Evolutionary conservation across 2,888 invertebrate species (phyloP).

Genomic region (Cremastinae sp.): DNA sequence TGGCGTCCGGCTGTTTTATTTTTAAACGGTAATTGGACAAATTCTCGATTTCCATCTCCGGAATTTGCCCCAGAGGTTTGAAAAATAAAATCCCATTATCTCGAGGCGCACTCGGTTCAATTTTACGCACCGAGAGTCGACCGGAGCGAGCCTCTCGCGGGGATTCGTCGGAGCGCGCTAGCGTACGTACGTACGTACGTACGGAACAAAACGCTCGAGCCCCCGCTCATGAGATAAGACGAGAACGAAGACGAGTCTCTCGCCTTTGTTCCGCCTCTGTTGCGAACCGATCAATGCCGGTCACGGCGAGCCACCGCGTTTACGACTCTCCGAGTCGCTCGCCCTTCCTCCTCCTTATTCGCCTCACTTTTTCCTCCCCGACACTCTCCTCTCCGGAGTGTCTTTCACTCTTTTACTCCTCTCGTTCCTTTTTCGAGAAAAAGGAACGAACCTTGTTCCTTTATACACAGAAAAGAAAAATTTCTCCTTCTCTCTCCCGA

Average conservation of each 20-base stretch:
- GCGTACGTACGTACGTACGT: constrained; percentile 1
- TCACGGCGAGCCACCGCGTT: constrained; percentile 63
- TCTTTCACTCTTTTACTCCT: neutral
- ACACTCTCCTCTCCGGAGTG: neutral
- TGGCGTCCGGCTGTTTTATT: no score
- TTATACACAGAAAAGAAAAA: no score
- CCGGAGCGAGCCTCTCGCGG: constrained; percentile 33
- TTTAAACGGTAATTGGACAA: neutral
- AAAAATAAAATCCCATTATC: constrained; percentile 14
- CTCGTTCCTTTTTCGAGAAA: neutral
- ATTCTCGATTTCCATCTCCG: neutral
- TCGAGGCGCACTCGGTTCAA: constrained; percentile 59
- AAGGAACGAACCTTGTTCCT: no score
- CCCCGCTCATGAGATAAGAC: constrained; percentile 62
- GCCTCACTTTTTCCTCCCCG: neutral
- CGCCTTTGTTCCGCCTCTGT: constrained; percentile 66
- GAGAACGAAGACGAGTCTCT: constrained; percentile 59
- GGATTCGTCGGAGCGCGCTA: neutral
- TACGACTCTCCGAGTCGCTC: constrained; percentile 58
- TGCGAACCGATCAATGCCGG: constrained; percentile 61
- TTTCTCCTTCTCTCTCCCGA: constrained; percentile 8
- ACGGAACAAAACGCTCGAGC: no score
- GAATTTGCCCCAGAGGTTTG: neutral
- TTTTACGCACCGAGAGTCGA: constrained; percentile 70
- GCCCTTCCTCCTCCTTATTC: constrained; percentile 4